Percentiles rank a stretch among this genome's conserved stretches.
These are phyloP conservation scores for Choloepus didactylus DNA, from an alignment of 2,797 vertebrate species.

Conservation along the genomic window DNA sequence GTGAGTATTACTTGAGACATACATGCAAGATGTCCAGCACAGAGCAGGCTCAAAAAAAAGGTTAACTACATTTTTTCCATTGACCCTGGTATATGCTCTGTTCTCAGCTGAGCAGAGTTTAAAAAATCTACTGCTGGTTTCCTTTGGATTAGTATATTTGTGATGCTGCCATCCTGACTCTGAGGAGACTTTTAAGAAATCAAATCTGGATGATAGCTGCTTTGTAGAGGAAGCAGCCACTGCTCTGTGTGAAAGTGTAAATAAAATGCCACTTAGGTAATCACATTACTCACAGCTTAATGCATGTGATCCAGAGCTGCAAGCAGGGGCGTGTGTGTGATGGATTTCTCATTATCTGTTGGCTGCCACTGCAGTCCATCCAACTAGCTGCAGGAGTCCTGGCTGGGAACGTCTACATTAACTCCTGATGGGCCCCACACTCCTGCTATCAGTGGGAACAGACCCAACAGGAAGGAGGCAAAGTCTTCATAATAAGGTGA, in stretches of 20 bases:
- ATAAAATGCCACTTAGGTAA: slow-evolving; percentile 80
- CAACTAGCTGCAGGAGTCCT: background rate
- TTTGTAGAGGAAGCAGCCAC: slow-evolving; percentile 48
- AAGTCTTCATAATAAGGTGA: slow-evolving; percentile 62
- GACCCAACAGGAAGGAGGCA: background rate
- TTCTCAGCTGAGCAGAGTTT: slow-evolving; percentile 19
- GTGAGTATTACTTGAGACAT: background rate
- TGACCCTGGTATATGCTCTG: background rate
- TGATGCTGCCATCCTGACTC: slow-evolving; percentile 18
- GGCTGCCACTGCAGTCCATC: slow-evolving; percentile 40
- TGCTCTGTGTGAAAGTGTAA: slow-evolving; percentile 68
- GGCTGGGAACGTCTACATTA: slow-evolving; percentile 48
- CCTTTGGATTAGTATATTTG: slow-evolving; percentile 13
- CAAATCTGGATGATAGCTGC: slow-evolving; percentile 55
- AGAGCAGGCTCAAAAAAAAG: background rate
- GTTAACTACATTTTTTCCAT: background rate
- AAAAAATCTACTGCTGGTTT: background rate
- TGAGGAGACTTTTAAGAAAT: slow-evolving; percentile 60
- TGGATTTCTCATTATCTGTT: slow-evolving; percentile 77
- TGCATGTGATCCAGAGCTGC: background rate
- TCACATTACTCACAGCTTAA: slow-evolving; percentile 77
- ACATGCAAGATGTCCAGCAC: background rate
- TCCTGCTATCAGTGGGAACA: slow-evolving; percentile 35
- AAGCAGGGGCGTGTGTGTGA: background rate
- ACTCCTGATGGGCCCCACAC: background rate